Evolutionary conservation across 2,113 vertebrate genomes (phyloP).

Genomic region (Monarcha castaneiventris): DNA sequence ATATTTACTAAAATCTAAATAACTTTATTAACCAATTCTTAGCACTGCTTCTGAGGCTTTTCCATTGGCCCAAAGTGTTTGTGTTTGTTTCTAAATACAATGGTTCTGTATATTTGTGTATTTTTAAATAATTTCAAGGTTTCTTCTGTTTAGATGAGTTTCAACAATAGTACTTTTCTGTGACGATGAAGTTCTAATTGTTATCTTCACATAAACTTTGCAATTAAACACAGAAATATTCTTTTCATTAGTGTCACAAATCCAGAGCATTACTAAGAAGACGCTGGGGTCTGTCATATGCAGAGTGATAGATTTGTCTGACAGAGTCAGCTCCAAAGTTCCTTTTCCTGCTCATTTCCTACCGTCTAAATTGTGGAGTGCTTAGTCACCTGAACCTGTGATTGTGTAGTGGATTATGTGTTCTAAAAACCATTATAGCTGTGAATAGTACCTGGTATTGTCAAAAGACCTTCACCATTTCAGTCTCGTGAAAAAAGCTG

Average conservation of each 20-base stretch:
- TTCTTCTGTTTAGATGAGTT: not conserved
- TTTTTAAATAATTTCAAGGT: not conserved
- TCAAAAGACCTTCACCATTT: not conserved
- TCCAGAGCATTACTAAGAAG: not conserved
- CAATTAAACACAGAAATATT: not conserved
- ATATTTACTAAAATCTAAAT: not conserved
- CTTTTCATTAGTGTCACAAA: not conserved
- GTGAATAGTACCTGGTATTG: not conserved
- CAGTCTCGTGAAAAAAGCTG: not conserved
- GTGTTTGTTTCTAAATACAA: not conserved
- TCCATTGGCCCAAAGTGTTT: not conserved
- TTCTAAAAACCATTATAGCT: not conserved
- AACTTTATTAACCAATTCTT: not conserved
- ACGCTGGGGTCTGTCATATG: not conserved
- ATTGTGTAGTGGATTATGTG: not conserved
- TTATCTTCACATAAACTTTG: not conserved
- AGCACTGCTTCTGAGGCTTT: not conserved
- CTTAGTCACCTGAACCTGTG: constrained; percentile 12
- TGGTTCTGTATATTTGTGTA: not conserved
- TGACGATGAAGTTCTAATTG: not conserved
- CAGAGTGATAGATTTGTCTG: not conserved
- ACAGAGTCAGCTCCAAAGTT: not conserved
- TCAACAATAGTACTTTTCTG: not conserved
- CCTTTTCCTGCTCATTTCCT: not conserved
- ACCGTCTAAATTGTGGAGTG: not conserved